Percentiles rank a stretch among this genome's conserved stretches.
Conservation (phyloP, 1,140 invertebrate genomes). For the Danaus plexippus region DNA sequence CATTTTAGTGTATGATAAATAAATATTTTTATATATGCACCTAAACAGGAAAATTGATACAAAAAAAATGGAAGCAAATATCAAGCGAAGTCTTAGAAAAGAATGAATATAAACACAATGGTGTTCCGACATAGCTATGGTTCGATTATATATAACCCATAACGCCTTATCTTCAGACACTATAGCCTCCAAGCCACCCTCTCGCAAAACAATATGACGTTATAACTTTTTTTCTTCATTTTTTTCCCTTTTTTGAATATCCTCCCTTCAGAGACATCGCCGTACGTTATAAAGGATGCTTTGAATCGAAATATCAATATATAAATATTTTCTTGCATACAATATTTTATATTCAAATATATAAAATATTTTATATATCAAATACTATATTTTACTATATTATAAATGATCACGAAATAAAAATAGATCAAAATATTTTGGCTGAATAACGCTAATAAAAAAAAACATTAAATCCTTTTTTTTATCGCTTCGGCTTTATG, state of each 20-base stretch:
- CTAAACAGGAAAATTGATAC: too few species aligned
- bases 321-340: neutral
- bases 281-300: slow-evolving; percentile 26
- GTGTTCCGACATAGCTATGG: slow-evolving; percentile 33
- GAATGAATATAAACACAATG: slow-evolving; percentile 44
- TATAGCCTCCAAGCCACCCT: slow-evolving; percentile 35
- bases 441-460: too few species aligned
- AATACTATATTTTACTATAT: too few species aligned
- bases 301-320: slow-evolving; percentile 9
- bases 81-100: slow-evolving; percentile 12
- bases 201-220: slow-evolving; percentile 68
- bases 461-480: neutral
- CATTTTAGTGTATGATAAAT: too few species aligned
- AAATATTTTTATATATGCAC: too few species aligned
- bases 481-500: slow-evolving; percentile 10
- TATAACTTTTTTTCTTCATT: slow-evolving; percentile 68
- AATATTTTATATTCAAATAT: slow-evolving; percentile 1
- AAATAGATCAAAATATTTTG: neutral
- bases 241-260: slow-evolving; percentile 67
- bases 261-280: slow-evolving; percentile 51
- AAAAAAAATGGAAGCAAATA: too few species aligned
- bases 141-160: slow-evolving; percentile 41
- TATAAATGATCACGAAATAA: neutral
- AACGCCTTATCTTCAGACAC: slow-evolving; percentile 59
- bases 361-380: neutral